Conservation (phyloP, 2,888 invertebrate genomes). For the Ophion slaviceki region DNA sequence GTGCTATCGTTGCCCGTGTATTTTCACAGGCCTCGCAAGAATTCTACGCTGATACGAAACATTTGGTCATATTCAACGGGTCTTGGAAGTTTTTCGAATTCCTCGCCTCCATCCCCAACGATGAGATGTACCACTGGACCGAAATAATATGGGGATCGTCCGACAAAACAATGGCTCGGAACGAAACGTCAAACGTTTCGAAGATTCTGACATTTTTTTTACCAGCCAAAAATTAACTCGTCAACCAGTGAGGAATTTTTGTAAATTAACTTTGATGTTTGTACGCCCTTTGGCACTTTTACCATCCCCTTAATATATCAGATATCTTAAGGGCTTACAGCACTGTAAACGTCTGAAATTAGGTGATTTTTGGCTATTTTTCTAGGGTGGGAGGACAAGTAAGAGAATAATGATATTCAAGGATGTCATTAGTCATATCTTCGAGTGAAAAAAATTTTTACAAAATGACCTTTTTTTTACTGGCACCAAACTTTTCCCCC, state of each 20-base stretch:
- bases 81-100: conserved; percentile 44
- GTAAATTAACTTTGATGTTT: not conserved
- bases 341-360: too few relatives aligned
- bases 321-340: too few relatives aligned
- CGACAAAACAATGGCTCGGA: conserved; percentile 30
- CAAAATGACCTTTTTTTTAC: too few relatives aligned
- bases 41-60: conserved; percentile 50
- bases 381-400: too few relatives aligned
- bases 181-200: conserved; percentile 19
- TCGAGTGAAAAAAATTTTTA: too few relatives aligned
- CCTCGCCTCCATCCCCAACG: conserved; percentile 21
- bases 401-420: too few relatives aligned
- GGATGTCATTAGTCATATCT: too few relatives aligned
- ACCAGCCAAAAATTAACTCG: not conserved
- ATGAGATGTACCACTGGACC: conserved; percentile 30
- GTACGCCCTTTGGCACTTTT: not conserved
- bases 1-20: conserved; percentile 70
- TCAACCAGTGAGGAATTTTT: not conserved
- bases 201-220: not conserved
- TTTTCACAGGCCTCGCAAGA: conserved; percentile 74
- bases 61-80: conserved; percentile 58
- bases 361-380: too few relatives aligned
- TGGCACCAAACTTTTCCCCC: too few relatives aligned
- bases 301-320: too few relatives aligned
- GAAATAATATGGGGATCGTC: conserved; percentile 41